Base-by-base conservation (phyloP, 2,888 invertebrate species). In the Chelonus formosanus region DNA sequence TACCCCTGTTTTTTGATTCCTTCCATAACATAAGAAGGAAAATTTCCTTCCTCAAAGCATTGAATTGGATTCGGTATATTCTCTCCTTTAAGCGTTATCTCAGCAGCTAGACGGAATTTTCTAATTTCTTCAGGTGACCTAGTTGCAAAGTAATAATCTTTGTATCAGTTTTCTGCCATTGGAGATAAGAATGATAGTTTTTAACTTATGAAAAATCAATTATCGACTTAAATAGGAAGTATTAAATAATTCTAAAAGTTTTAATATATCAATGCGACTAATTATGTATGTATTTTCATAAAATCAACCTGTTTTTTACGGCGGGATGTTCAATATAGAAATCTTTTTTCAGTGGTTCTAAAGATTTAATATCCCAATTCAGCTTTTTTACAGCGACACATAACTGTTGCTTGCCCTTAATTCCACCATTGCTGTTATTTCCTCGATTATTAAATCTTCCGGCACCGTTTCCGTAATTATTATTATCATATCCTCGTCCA, bases 281-380 rank as follows among this genome's bases (percentile, higher is more conserved):
- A 20, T 2, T 1, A 20, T 20, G 20, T 20, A 20, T 20, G 20
- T 20, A 20, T 20, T 20, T 20, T 20, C 2, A 20, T 20, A 20
- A 20, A 55, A 53, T 48, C 45, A 71, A 82, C 76, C 90, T 86
- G 70, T 84, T 88, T 52, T 87, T 79, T 6, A 90, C 88, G 70
- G 87, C 85, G 4, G 89, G 88, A 77, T 91, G 90, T 76, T 94
- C 93, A 69, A 89, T 87, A 76, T 94, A 95, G 77, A 94, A 94
- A 78, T 93, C 88, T 82, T 94, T 94, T 78, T 92, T 90, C 78
- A 95, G 90, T 34, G 92, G 91, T 74, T 90, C 88, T 48, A 89
- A 80, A 59, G 84, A 81, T 47, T 83, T 78, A 68, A 86, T 71
- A 70, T 89, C 88, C 89, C 89, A 90, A 62, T 85, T 85, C 7